These are phyloP conservation scores for Xerus rutilus DNA, from an alignment of 2,797 vertebrate genomes.

Conservation along the genomic window DNA sequence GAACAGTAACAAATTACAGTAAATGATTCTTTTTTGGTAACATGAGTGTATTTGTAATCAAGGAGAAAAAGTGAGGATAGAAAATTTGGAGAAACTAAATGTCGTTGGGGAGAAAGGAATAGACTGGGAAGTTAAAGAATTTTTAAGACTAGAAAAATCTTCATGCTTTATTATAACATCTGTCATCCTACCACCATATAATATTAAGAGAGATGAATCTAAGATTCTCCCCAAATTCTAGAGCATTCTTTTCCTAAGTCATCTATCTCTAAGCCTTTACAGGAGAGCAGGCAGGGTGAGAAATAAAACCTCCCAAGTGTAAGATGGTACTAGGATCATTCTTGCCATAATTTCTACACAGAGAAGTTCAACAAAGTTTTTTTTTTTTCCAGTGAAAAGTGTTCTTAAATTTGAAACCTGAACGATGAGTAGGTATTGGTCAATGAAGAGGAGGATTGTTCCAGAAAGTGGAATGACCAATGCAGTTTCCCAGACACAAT, in stretches of 20 bases:
- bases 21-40: background rate
- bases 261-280: background rate
- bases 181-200: too few species aligned
- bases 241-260: background rate
- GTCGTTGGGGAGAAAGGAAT: background rate
- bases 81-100: background rate
- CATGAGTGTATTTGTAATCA: background rate
- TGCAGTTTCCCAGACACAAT: background rate
- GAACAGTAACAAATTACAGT: too few species aligned
- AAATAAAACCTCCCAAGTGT: background rate
- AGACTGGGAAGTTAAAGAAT: background rate
- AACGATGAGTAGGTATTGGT: background rate
- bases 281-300: background rate
- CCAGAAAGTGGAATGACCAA: background rate
- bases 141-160: background rate
- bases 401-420: background rate
- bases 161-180: background rate
- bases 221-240: background rate
- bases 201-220: background rate
- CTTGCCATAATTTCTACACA: background rate
- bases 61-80: background rate
- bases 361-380: background rate
- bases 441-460: background rate
- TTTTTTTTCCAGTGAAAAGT: background rate
- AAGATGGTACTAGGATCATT: background rate